A percentile compares a stretch with the other conserved stretches of the same genome.
phyloP scores from a whole-genome alignment of 2,888 invertebrate species.

The Caenorhabditis sp. region DNA sequence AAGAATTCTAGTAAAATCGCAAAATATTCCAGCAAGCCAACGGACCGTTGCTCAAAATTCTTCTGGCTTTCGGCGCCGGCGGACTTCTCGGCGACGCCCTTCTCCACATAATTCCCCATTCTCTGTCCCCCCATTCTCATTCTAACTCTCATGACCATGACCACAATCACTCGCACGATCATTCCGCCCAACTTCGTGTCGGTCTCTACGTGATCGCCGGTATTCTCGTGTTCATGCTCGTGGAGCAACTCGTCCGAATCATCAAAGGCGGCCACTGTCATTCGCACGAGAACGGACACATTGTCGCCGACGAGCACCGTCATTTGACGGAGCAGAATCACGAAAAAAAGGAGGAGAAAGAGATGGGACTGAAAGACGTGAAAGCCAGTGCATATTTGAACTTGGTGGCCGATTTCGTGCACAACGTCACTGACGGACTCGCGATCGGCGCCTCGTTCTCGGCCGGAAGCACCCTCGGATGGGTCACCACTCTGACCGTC shows the following conservation, averaged over 20 bases:
- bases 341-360: constrained; percentile 11
- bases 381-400: constrained; percentile 94
- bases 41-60: constrained; percentile 87
- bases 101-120: constrained; percentile 97
- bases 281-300: constrained; percentile 68
- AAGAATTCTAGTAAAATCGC: background rate
- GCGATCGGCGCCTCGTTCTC: constrained; percentile 93
- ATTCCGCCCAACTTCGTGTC: constrained; percentile 31
- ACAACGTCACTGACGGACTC: constrained; percentile 98
- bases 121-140: constrained; percentile 79
- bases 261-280: constrained; percentile 88
- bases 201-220: constrained; percentile 58
- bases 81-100: constrained; percentile 96
- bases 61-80: constrained; percentile 90
- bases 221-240: constrained; percentile 70
- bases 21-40: constrained; percentile 84
- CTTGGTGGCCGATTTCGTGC: constrained; percentile 96
- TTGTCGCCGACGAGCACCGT: constrained; percentile 43
- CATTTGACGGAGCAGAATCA: constrained; percentile 17
- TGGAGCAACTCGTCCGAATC: constrained; percentile 92
- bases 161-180: constrained; percentile 52
- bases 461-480: constrained; percentile 74
- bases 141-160: constrained; percentile 6
- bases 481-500: constrained; percentile 95
- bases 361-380: constrained; percentile 19